Evolutionary conservation across 2,113 vertebrate genomes (phyloP).

Genomic region (Gopherus evgoodei): DNA sequence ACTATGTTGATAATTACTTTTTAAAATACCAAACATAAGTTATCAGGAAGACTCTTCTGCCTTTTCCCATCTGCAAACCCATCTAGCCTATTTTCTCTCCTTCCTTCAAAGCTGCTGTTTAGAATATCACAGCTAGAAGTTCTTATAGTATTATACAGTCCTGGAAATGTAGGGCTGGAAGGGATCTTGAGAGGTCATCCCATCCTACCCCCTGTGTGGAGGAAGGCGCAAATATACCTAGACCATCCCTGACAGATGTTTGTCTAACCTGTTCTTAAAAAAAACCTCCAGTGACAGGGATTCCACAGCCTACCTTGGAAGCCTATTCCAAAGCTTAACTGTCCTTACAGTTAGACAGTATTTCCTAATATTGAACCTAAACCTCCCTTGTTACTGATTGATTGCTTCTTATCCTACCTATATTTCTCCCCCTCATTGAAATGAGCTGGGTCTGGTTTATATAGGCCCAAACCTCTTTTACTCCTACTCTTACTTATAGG

Average conservation of each 20-base stretch:
- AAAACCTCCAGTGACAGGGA: background rate
- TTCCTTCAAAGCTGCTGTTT: background rate
- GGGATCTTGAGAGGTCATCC: background rate
- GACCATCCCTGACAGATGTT: background rate
- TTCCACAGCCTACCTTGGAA: background rate
- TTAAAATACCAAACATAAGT: background rate
- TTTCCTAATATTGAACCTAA: background rate
- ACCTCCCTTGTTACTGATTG: background rate
- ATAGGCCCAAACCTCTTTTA: background rate
- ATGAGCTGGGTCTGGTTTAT: background rate
- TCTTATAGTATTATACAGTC: background rate
- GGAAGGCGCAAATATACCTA: background rate
- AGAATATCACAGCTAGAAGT: background rate
- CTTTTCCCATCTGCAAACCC: background rate
- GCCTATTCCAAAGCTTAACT: background rate
- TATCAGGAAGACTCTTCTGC: background rate
- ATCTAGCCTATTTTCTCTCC: background rate
- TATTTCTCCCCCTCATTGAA: background rate
- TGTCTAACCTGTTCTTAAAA: background rate
- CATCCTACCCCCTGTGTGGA: background rate
- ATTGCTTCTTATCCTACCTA: background rate
- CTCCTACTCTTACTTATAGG: background rate
- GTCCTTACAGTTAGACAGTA: background rate
- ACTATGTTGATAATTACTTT: background rate
- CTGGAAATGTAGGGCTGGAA: background rate